These are phyloP conservation scores for Pristionchus exspectatus DNA, from an alignment of 2,888 invertebrate genomes.

Conservation along the genomic window DNA sequence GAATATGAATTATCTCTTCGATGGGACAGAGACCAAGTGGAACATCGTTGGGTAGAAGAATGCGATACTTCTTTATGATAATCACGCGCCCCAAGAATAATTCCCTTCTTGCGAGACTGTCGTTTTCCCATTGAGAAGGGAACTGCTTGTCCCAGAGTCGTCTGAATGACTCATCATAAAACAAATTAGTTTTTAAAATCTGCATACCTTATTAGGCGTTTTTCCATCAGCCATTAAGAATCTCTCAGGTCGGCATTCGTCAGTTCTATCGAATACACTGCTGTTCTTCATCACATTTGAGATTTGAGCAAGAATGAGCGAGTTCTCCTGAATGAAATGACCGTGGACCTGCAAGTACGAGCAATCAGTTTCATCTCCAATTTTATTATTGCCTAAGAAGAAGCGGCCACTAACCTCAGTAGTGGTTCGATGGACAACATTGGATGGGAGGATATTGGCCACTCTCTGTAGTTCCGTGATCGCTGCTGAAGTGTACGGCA, in stretches of 20 bases:
- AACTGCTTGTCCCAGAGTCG: background rate
- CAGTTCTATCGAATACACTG: conserved; percentile 57
- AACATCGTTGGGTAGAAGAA: background rate
- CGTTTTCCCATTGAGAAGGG: conserved; percentile 30
- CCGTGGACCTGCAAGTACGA: background rate
- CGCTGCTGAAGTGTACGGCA: conserved; percentile 39
- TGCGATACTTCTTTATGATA: conserved; percentile 28
- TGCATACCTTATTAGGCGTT: conserved; percentile 62
- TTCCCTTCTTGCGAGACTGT: background rate
- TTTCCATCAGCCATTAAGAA: conserved; percentile 64
- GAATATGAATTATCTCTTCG: background rate
- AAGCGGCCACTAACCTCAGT: background rate
- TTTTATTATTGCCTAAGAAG: background rate
- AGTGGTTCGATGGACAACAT: conserved; percentile 34
- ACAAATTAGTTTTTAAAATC: background rate
- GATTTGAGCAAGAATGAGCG: conserved; percentile 14
- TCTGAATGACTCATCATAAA: background rate
- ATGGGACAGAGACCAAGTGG: background rate
- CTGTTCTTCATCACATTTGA: background rate
- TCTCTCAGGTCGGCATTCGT: conserved; percentile 66
- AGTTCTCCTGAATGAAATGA: conserved; percentile 29
- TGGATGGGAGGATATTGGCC: conserved; percentile 51
- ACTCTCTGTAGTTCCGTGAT: conserved; percentile 44
- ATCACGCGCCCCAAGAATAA: background rate
- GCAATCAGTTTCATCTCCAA: background rate